Evolutionary conservation across 2,888 invertebrate species (phyloP).

Genomic region (Cremastinae sp.): DNA sequence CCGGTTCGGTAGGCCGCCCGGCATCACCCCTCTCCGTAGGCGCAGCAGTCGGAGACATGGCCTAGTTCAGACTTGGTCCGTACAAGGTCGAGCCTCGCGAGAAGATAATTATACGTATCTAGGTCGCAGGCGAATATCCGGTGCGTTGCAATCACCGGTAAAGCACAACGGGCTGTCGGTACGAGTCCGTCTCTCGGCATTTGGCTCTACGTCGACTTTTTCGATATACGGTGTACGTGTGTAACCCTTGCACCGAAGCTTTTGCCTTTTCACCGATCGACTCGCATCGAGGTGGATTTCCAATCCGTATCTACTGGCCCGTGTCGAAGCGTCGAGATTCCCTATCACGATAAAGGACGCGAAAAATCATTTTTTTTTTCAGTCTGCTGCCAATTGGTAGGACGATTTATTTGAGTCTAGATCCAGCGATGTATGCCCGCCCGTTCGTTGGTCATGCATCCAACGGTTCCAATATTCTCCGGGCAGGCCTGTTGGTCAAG

Average conservation of each 20-base stretch:
- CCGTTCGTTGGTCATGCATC: not conserved
- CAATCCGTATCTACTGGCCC: not conserved
- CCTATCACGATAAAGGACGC: not conserved
- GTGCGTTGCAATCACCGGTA: slow-evolving; percentile 54
- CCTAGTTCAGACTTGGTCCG: slow-evolving; percentile 74
- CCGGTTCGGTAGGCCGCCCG: slow-evolving; percentile 61
- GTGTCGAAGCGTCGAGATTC: not conserved
- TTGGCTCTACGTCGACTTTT: not conserved
- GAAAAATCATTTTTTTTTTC: not conserved
- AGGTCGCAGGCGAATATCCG: slow-evolving; percentile 71
- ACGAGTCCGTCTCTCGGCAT: slow-evolving; percentile 34
- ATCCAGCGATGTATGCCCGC: no score
- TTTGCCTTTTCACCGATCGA: not conserved
- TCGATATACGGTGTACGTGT: slow-evolving; percentile 9
- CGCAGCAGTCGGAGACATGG: slow-evolving; percentile 74
- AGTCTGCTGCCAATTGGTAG: no score
- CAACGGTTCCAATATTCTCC: slow-evolving; percentile 37
- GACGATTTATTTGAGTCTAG: no score
- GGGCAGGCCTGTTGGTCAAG: slow-evolving; percentile 59
- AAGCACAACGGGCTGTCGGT: slow-evolving; percentile 29
- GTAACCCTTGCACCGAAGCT: slow-evolving; percentile 2
- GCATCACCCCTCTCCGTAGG: slow-evolving; percentile 58
- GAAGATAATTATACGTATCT: slow-evolving; percentile 76
- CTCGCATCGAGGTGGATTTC: not conserved
- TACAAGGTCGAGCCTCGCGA: slow-evolving; percentile 74